Evolutionary conservation across 2,888 invertebrate species (phyloP), one percentile per base, ranked within the genome.

Genomic region (Adineta ricciae): DNA sequence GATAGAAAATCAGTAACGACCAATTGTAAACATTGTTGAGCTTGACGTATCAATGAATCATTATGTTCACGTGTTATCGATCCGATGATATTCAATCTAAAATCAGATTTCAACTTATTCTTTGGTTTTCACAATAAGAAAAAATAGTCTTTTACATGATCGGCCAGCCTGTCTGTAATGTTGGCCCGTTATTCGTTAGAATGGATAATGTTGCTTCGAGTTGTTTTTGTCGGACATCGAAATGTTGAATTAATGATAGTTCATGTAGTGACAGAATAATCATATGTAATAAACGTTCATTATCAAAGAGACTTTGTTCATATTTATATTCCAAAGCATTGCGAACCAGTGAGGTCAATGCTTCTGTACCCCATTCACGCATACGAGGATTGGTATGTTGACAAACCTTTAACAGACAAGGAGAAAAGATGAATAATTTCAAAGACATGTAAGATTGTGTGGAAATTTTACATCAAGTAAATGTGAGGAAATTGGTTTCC

Each of bases 291-390:
- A 64, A 50, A 72, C 83, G 83, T 24, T 84, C 83, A 50, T 85
- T 85, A 50, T 84, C 83, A 41, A 83, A 46, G 27, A 41, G 16
- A 32, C 38, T 85, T 49, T 83, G 52, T n/a, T 83, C 78, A 89
- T 95, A 95, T 89, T 95, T 95, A 89, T 94, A 94, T 87, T 94
- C 94, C 87, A 97, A 92, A 3, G 97, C 96, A 0, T 95, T 94
- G 90, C 95, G 95, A 0, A 97, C 96, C 83, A 98, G 92, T 89
- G 95, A 95, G 0, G 97, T 97, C 84, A 98, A 94, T 0, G 97
- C 96, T 91, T 97, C 96, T 0, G 97, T 96, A 0, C 97, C 97
- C 97, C 97, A 98, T 90, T 96, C 96, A 56, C 98, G 92, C 95
- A 98, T 88, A 4, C 88, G 88, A 4, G 88, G 86, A 86, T 91